These are phyloP conservation scores for Apogon hyalosoma DNA, from an alignment of 2,797 vertebrate species.

Conservation along the genomic window DNA sequence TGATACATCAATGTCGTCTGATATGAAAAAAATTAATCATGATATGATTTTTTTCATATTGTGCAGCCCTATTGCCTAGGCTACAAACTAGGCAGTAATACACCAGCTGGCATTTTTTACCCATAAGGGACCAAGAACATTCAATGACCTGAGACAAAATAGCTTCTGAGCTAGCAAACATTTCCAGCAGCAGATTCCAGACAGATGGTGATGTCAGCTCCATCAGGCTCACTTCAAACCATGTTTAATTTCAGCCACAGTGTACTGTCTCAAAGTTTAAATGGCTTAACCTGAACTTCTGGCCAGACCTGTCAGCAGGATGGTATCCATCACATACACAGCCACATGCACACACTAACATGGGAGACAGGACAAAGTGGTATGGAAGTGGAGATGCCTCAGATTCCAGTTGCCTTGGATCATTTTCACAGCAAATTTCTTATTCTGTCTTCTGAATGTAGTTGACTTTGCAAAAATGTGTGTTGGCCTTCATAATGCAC, in stretches of 20 bases:
- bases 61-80: no score
- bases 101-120: constrained; percentile 34
- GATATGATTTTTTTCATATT: no score
- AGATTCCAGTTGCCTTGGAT: neutral
- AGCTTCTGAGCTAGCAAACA: constrained; percentile 19
- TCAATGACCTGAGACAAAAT: constrained; percentile 50
- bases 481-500: constrained; percentile 25
- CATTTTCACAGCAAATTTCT: constrained; percentile 11
- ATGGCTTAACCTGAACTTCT: constrained; percentile 22
- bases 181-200: constrained; percentile 36
- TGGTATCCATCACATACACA: constrained; percentile 23
- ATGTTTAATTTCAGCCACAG: constrained; percentile 24
- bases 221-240: constrained; percentile 55
- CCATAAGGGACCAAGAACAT: constrained; percentile 30
- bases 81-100: constrained; percentile 1
- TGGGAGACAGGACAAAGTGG: neutral
- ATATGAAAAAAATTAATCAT: no score
- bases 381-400: constrained; percentile 4
- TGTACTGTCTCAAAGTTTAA: constrained; percentile 33
- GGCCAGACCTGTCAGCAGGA: constrained; percentile 15
- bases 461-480: constrained; percentile 52
- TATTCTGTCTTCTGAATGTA: constrained; percentile 8
- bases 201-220: constrained; percentile 52
- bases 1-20: no score
- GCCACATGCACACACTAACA: constrained; percentile 12